A percentile compares a stretch with the other conserved stretches of the same genome.
Evolutionary conservation across 2,797 vertebrate species (phyloP).

Genomic region (Mus spretus): DNA sequence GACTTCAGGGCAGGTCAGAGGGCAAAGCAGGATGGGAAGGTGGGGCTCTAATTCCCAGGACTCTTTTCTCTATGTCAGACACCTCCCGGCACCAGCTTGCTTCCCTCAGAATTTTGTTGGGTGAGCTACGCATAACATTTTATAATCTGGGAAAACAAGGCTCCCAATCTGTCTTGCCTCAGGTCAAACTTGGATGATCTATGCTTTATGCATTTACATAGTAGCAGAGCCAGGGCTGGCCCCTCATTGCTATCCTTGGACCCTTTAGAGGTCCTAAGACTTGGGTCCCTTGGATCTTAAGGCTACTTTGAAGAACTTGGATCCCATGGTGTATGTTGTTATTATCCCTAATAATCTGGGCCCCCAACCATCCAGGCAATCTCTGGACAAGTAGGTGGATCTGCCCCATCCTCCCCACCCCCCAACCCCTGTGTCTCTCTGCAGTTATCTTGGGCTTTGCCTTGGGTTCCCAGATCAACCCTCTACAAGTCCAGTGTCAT

Average conservation of each 20-base stretch:
- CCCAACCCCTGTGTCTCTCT: neutral
- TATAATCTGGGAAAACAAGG: neutral
- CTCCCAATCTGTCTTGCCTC: neutral
- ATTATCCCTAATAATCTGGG: neutral
- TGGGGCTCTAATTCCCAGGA: neutral
- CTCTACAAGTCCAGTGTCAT: neutral
- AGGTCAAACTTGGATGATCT: neutral
- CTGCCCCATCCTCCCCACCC: too few species aligned
- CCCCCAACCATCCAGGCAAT: neutral
- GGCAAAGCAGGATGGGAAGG: neutral
- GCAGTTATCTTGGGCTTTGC: neutral
- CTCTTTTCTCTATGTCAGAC: neutral
- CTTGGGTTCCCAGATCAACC: neutral
- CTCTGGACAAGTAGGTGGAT: neutral
- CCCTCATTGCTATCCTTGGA: neutral
- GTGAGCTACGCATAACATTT: neutral
- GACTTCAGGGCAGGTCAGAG: neutral
- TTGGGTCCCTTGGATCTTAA: neutral
- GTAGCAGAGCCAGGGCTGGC: neutral
- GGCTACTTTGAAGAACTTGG: neutral
- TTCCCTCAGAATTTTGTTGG: neutral
- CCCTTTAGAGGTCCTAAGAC: too few species aligned
- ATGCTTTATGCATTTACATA: neutral
- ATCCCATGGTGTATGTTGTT: neutral
- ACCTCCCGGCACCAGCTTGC: neutral